These are phyloP conservation scores for Thermophis baileyi DNA, from an alignment of 2,113 vertebrate species.

Conservation along the genomic window DNA sequence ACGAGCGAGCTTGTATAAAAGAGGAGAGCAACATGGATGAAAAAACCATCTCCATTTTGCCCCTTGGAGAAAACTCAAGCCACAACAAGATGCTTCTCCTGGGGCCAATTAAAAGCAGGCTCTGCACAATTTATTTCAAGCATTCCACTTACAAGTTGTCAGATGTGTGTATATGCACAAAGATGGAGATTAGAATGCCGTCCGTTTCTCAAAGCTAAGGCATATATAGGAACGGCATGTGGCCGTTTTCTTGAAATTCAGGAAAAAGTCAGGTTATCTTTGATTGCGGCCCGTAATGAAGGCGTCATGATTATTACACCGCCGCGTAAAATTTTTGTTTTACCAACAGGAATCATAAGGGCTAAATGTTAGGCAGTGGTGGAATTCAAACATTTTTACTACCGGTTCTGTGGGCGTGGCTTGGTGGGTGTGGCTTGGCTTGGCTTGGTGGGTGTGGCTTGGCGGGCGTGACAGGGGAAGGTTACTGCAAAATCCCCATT, in stretches of 20 bases:
- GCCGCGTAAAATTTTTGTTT: slow-evolving; percentile 3
- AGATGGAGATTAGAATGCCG: slow-evolving; percentile 26
- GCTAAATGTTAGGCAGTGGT: neutral
- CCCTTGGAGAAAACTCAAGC: neutral
- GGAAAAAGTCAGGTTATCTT: neutral
- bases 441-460: too few species aligned
- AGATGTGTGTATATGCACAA: slow-evolving; percentile 29
- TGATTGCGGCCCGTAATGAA: neutral
- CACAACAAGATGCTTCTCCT: neutral
- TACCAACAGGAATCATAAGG: slow-evolving; percentile 5
- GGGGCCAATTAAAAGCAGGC: neutral
- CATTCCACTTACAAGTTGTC: neutral
- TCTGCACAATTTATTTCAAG: neutral
- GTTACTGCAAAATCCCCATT: too few species aligned
- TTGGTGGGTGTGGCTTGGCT: too few species aligned
- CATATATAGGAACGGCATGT: neutral
- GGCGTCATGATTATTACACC: slow-evolving; percentile 15
- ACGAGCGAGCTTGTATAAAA: neutral
- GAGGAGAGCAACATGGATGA: neutral
- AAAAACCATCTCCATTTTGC: neutral
- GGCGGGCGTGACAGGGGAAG: too few species aligned
- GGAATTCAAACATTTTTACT: too few species aligned
- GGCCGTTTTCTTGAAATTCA: neutral
- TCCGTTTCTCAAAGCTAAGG: slow-evolving; percentile 28
- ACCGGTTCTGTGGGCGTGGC: too few species aligned